Percentiles rank a stretch among this genome's conserved stretches.
Evolutionary conservation across 2,113 vertebrate genomes (phyloP).

Genomic region (Formicarius rufipectus): DNA sequence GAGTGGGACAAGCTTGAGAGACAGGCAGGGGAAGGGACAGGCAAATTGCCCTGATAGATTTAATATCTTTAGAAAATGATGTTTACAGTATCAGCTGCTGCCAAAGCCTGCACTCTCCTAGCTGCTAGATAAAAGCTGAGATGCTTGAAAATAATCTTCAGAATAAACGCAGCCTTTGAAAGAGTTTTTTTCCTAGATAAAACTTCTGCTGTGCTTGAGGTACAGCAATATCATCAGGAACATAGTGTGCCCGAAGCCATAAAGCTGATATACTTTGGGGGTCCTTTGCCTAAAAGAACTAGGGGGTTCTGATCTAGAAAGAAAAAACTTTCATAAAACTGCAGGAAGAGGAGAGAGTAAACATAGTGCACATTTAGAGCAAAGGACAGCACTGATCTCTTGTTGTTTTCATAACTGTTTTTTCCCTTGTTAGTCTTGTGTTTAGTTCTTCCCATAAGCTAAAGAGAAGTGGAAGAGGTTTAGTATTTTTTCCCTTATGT

Average conservation of each 20-base stretch:
- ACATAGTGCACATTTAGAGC: background rate
- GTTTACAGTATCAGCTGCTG: background rate
- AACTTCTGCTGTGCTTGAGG: background rate
- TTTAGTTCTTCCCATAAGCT: slow-evolving; percentile 24
- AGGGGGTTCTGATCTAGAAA: background rate
- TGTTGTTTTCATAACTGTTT: slow-evolving; percentile 25
- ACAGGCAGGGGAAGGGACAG: background rate
- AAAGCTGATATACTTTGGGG: background rate
- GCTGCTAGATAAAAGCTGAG: slow-evolving; percentile 3
- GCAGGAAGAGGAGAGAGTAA: slow-evolving; percentile 6
- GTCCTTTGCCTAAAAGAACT: background rate
- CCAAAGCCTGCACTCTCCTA: background rate
- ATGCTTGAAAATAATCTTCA: background rate
- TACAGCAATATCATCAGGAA: background rate
- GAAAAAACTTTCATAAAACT: background rate
- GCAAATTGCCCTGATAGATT: background rate
- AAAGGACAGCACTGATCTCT: background rate
- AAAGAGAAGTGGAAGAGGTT: background rate
- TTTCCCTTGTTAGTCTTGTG: background rate
- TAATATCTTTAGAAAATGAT: background rate
- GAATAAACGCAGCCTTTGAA: background rate
- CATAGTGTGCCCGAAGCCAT: background rate
- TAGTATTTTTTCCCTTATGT: background rate
- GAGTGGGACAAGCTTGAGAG: background rate
- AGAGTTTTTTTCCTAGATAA: background rate